phyloP scores from a whole-genome alignment of 1,140 invertebrate genomes.

The Aphidius ervi region DNA sequence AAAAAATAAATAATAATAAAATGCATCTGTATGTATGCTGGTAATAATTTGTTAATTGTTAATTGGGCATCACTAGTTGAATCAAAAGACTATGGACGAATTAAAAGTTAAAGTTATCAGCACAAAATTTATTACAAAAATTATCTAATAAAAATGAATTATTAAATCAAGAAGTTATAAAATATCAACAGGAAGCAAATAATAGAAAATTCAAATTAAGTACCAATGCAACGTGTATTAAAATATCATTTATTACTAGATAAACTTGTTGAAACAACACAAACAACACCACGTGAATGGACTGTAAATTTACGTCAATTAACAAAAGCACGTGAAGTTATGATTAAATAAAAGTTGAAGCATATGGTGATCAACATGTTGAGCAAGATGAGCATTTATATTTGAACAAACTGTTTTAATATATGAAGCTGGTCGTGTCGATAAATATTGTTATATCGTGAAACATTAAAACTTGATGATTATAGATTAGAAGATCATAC shows the following conservation, averaged over 20 bases:
- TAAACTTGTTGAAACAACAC: conserved; percentile 89
- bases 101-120: too few relatives aligned
- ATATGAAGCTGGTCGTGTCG: conserved; percentile 84
- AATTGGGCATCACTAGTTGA: too few relatives aligned
- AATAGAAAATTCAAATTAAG: conserved; percentile 90
- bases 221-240: conserved; percentile 96
- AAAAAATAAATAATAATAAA: too few relatives aligned
- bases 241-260: conserved; percentile 94
- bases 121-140: conserved; percentile 75
- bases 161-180: conserved; percentile 59
- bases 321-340: conserved; percentile 85
- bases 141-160: conserved; percentile 62
- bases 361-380: conserved; percentile 81
- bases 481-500: conserved; percentile 81
- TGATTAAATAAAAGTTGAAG: conserved; percentile 89
- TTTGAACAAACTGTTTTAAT: conserved; percentile 96
- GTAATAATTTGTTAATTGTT: too few relatives aligned
- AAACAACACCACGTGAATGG: conserved; percentile 69
- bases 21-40: too few relatives aligned
- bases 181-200: conserved; percentile 88
- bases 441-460: conserved; percentile 89
- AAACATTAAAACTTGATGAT: conserved; percentile 78
- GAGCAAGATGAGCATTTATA: conserved; percentile 89
- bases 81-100: too few relatives aligned
- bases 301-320: conserved; percentile 78